Evolutionary conservation across 2,797 vertebrate species (phyloP), one percentile per base, ranked within the genome.

Genomic region (Balearica regulorum): DNA sequence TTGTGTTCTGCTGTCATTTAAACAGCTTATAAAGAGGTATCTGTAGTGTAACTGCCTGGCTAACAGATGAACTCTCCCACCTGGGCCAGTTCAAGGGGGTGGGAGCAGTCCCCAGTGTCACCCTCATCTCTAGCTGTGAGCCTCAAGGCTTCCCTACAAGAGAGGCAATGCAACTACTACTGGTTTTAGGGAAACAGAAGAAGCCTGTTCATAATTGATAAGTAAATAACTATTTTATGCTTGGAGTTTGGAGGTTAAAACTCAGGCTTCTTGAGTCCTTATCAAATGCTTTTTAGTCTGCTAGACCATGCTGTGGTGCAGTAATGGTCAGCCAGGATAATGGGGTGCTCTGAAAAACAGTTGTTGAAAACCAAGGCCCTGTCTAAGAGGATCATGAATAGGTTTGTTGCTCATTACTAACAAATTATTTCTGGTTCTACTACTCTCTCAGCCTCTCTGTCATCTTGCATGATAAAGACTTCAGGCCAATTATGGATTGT

Each of bases 201-300:
- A 11, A 65, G 16, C 37, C 39, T 78, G 28, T 31, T 39, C 4
- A 13, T 44, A 25, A 16, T 29, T 10, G 6, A 13, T 39, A 41
- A 73, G 15, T 11, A 37, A 73, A 55, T 33, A 71, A 46, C 13
- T 3, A 39, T 31, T n/a, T 70, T 37, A 66, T 25, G n/a, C 8
- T 73, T 1, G 0, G 28, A 60, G 17, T 48, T 31, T 33, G 9
- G 24, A 22, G 17, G 29, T 19, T 58, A 39, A 68, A 73, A 33
- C 11, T 55, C 0, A 0, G 21, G 7, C 12, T 78, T 26, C 54
- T 44, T 41, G 7, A 62, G 18, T 39, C 11, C 20, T 35, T 39
- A 31, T 14, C 2, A 22, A 15, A 10, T 29, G 10, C 2, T 37
- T 14, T 18, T 51, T 33, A 28, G 15, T 37, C 19, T 54, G 26